Conservation (phyloP, 2,797 vertebrate genomes). For the Sorex maritimensis region DNA sequence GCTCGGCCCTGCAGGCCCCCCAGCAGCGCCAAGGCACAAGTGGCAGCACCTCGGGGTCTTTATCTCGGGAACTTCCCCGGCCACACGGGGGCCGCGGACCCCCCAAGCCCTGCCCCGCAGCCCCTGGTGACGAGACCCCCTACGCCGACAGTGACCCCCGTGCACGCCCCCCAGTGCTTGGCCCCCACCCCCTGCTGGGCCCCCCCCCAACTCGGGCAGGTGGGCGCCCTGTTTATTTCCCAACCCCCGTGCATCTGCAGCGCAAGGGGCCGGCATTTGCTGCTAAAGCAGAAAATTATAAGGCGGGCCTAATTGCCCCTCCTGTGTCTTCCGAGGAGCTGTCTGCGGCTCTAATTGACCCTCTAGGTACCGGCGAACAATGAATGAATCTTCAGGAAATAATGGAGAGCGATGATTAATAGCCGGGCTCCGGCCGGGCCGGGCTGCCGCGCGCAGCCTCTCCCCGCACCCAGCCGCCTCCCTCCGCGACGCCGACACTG, state of each 20-base stretch:
- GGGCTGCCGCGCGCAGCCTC: constrained; percentile 90
- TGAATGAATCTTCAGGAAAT: constrained; percentile 99
- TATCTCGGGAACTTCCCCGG: constrained; percentile 82
- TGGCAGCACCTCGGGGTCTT: constrained; percentile 1
- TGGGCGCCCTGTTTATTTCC: constrained; percentile 88
- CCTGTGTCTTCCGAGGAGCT: constrained; percentile 95
- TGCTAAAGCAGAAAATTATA: constrained; percentile 95
- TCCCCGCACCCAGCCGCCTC: constrained; percentile 45
- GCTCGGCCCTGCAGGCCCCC: no score
- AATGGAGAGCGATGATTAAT: constrained; percentile 99
- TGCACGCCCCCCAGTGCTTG: neutral
- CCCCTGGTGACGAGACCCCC: constrained; percentile 62
- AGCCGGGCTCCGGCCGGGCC: constrained; percentile 95
- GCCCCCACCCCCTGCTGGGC: neutral
- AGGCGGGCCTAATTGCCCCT: constrained; percentile 95
- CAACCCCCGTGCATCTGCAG: constrained; percentile 88
- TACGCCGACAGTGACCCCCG: constrained; percentile 71
- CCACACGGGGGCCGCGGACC: constrained; percentile 73
- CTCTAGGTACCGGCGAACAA: constrained; percentile 98
- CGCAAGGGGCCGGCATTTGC: constrained; percentile 91
- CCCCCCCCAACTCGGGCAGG: no score
- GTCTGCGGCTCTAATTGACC: constrained; percentile 99
- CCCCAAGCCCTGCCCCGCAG: constrained; percentile 80
- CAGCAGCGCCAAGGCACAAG: no score
- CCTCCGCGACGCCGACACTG: constrained; percentile 77